phyloP scores from a whole-genome alignment of 2,888 invertebrate genomes.

The Hymenopus coronatus region DNA sequence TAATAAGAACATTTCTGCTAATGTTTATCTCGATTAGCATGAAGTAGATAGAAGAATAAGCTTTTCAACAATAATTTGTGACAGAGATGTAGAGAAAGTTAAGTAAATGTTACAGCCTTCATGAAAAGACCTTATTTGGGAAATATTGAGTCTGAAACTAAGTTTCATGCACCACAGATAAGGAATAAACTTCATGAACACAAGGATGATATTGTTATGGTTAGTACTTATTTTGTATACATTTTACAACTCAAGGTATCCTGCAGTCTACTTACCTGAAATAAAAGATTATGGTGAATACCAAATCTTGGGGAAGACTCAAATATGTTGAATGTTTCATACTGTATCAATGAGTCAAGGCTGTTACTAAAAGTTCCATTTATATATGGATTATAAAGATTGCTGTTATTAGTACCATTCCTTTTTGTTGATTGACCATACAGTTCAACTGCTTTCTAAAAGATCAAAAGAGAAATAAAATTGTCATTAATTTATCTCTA shows the following conservation, averaged over 20 bases:
- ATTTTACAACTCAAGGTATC: neutral
- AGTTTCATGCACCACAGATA: no score
- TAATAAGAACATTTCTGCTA: no score
- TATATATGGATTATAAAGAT: constrained; percentile 39
- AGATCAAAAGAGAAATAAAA: neutral
- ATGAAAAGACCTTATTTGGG: no score
- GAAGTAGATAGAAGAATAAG: no score
- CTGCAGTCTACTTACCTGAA: constrained; percentile 60
- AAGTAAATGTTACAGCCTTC: no score
- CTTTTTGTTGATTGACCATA: constrained; percentile 35
- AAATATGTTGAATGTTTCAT: constrained; percentile 70
- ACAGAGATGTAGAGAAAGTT: no score
- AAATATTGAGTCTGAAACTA: no score
- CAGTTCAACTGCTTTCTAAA: constrained; percentile 38
- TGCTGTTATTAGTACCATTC: constrained; percentile 41
- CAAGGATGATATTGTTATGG: neutral
- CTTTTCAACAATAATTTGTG: no score
- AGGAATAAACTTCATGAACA: no score
- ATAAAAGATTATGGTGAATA: constrained; percentile 68
- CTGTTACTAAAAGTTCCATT: neutral
- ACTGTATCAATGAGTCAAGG: constrained; percentile 36
- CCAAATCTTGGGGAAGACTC: constrained; percentile 68
- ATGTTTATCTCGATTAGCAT: no score
- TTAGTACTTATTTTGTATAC: neutral
- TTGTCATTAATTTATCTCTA: no score